phyloP scores from a whole-genome alignment of 2,888 invertebrate species.

The Eurytoma adleriae region DNA sequence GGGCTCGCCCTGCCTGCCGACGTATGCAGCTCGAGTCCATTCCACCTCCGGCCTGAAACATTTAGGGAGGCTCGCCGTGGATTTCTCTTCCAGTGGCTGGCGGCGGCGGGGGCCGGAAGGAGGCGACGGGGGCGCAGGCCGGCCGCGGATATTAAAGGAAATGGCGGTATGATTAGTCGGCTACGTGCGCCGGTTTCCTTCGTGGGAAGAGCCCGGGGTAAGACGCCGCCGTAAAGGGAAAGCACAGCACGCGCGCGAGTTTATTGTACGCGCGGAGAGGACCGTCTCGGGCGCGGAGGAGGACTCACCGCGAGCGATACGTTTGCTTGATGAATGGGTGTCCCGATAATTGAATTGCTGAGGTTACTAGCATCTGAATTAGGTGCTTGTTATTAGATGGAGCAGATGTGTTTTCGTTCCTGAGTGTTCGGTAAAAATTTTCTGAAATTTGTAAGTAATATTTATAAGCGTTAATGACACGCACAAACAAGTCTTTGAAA shows the following conservation, averaged over 20 bases:
- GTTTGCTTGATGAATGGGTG: slow-evolving; percentile 27
- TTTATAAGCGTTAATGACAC: too few species aligned
- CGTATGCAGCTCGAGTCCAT: slow-evolving; percentile 2
- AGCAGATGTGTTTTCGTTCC: too few species aligned
- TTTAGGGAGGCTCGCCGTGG: too few species aligned
- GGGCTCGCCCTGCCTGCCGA: slow-evolving; percentile 67
- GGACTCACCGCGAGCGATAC: background rate
- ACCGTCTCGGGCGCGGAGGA: background rate
- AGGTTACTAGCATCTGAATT: background rate
- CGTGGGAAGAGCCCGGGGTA: slow-evolving; percentile 57
- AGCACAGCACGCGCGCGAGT: background rate
- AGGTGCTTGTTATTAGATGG: background rate
- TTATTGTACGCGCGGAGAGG: background rate
- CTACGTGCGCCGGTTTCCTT: slow-evolving; percentile 74
- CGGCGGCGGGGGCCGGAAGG: background rate
- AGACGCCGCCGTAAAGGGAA: background rate
- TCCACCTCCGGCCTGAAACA: background rate
- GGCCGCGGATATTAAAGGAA: slow-evolving; percentile 76
- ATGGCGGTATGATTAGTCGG: slow-evolving; percentile 76
- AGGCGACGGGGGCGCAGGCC: slow-evolving; percentile 58
- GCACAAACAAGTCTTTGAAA: too few species aligned
- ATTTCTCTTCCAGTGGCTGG: too few species aligned
- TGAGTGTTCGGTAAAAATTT: too few species aligned
- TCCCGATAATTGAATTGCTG: slow-evolving; percentile 8
- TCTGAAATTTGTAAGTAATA: too few species aligned